Percentiles rank a stretch among this genome's conserved stretches.
Evolutionary conservation across 2,888 invertebrate species (phyloP).

Genomic region (Emmelina monodactyla): DNA sequence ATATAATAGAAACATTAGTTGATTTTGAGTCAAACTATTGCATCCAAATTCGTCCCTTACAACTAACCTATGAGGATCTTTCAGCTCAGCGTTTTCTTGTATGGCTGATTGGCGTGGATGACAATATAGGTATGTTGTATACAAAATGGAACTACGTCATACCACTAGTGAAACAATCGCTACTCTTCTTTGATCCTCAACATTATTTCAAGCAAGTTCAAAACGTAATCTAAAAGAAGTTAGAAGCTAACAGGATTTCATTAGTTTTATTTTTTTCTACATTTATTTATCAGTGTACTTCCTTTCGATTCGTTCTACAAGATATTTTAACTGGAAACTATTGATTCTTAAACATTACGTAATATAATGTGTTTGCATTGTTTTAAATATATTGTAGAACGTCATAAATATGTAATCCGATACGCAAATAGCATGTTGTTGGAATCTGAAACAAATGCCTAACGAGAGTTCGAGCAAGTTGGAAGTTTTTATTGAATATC

Average conservation of each 20-base stretch:
- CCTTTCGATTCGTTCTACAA: no score
- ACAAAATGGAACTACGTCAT: constrained; percentile 42
- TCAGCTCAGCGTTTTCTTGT: constrained; percentile 44
- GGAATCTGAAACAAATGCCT: no score
- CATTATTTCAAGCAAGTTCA: constrained; percentile 41
- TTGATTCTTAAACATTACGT: no score
- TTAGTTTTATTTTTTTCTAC: no score
- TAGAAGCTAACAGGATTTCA: constrained; percentile 50
- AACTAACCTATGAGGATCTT: constrained; percentile 43
- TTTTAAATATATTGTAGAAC: no score
- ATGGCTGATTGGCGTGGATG: constrained; percentile 41
- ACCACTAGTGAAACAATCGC: constrained; percentile 39
- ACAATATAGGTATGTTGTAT: constrained; percentile 36
- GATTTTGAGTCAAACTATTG: constrained; percentile 57
- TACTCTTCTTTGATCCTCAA: constrained; percentile 49
- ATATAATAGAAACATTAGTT: constrained; percentile 61
- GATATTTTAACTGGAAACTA: no score
- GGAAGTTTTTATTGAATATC: constrained; percentile 25
- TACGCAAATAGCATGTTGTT: no score
- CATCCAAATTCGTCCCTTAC: constrained; percentile 40
- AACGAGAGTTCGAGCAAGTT: no score
- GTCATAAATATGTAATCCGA: no score
- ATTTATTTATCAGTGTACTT: no score
- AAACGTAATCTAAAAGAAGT: constrained; percentile 28
- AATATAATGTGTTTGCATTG: no score